A percentile compares a stretch with the other conserved stretches of the same genome.
Conservation (phyloP, 2,113 vertebrate species). For the Maccullochella peelii region DNA sequence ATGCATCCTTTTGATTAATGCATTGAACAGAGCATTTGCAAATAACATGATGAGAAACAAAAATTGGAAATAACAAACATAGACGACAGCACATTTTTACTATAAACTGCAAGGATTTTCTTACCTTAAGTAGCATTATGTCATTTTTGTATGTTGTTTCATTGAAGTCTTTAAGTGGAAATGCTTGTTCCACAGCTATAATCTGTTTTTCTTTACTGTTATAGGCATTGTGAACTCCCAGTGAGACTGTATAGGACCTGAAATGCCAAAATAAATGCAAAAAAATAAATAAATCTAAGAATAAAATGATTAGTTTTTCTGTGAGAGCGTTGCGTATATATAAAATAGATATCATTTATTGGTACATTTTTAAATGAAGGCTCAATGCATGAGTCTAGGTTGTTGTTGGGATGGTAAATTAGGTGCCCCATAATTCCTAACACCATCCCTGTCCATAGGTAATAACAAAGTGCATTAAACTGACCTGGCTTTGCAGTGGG, state of each 20-base stretch:
- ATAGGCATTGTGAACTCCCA: constrained; percentile 34
- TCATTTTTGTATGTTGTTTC: background rate
- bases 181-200: background rate
- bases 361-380: background rate
- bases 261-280: background rate
- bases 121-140: constrained; percentile 78
- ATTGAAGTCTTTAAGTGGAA: constrained; percentile 49
- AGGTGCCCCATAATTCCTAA: background rate
- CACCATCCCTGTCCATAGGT: background rate
- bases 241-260: background rate
- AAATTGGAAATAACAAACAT: background rate
- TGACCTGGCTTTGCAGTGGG: constrained; percentile 70
- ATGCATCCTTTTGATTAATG: background rate
- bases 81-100: background rate
- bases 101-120: background rate
- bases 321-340: too few species aligned
- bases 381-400: background rate
- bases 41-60: background rate
- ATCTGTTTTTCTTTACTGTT: accelerated
- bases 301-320: background rate
- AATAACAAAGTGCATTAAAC: constrained; percentile 3
- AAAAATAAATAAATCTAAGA: too few species aligned
- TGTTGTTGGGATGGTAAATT: background rate
- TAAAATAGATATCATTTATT: background rate
- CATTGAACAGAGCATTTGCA: background rate